These are phyloP conservation scores for Taphrorychus bicolor DNA, from an alignment of 2,888 invertebrate species.

Conservation along the genomic window DNA sequence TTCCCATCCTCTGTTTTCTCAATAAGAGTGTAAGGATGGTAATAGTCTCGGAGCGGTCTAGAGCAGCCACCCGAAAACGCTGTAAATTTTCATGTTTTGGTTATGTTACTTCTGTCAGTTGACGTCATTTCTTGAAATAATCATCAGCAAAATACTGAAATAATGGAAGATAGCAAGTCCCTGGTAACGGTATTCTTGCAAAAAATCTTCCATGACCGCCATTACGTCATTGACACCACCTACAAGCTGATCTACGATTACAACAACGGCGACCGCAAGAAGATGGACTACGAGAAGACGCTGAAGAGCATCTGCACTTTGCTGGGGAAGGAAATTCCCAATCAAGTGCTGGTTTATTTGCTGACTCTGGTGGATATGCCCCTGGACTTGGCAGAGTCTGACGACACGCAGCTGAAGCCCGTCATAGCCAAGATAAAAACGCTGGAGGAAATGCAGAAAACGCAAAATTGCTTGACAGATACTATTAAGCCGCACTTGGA, in stretches of 20 bases:
- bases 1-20: too few species aligned
- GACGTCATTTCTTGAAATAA: too few species aligned
- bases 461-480: conserved; percentile 47
- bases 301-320: conserved; percentile 53
- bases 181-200: conserved; percentile 54
- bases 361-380: conserved; percentile 56
- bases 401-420: conserved; percentile 45
- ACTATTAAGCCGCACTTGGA: conserved; percentile 44
- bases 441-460: conserved; percentile 45
- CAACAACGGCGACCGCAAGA: conserved; percentile 49
- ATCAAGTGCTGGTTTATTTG: conserved; percentile 55
- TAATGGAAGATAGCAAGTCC: conserved; percentile 53
- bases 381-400: conserved; percentile 40
- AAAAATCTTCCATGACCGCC: conserved; percentile 53
- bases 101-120: too few species aligned
- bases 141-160: background rate
- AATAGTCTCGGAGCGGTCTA: too few species aligned
- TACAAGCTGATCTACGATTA: conserved; percentile 54
- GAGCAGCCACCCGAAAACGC: too few species aligned
- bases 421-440: conserved; percentile 46
- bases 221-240: conserved; percentile 52
- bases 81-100: too few species aligned
- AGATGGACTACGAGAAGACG: conserved; percentile 55
- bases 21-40: too few species aligned
- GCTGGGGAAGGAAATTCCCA: conserved; percentile 55